Conservation (phyloP, 1,140 invertebrate genomes). For the Caenorhabditis latens region DNA sequence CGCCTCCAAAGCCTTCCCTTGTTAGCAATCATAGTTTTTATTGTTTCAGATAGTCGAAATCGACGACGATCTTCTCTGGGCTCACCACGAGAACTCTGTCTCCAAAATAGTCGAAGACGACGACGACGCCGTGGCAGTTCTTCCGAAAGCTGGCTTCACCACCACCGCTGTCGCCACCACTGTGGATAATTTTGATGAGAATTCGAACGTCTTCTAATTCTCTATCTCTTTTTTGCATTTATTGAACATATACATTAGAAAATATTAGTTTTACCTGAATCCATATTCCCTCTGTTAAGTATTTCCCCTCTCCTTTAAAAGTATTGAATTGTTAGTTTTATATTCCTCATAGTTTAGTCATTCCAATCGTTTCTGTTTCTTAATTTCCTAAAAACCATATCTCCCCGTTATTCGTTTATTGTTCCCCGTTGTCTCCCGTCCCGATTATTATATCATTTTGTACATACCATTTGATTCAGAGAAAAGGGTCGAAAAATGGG, state of each 20-base stretch:
- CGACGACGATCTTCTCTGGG: constrained; percentile 33
- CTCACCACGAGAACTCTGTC: constrained; percentile 4
- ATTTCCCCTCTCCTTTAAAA: too few species aligned
- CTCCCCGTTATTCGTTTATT: not conserved
- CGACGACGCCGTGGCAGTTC: not conserved
- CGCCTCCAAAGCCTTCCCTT: too few species aligned
- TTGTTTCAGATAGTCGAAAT: not conserved
- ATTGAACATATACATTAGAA: not conserved
- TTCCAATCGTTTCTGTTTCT: not conserved
- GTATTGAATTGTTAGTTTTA: constrained; percentile 24
- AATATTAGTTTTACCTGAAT: not conserved
- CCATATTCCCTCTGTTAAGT: not conserved
- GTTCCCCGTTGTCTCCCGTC: not conserved
- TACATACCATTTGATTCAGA: too few species aligned
- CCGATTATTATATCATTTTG: too few species aligned
- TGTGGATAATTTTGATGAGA: not conserved
- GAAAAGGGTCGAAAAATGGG: too few species aligned
- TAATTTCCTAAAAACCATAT: not conserved
- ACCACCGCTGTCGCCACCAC: not conserved
- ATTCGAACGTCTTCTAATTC: constrained; percentile 15
- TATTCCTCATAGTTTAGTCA: not conserved
- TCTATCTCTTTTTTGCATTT: not conserved
- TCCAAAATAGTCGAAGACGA: constrained; percentile 33
- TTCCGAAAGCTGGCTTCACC: not conserved
- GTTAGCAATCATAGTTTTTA: too few species aligned